A percentile compares a stretch with the other conserved stretches of the same genome.
These are phyloP conservation scores for Dendrocopos noguchii DNA, from an alignment of 2,113 vertebrate genomes.

Conservation along the genomic window DNA sequence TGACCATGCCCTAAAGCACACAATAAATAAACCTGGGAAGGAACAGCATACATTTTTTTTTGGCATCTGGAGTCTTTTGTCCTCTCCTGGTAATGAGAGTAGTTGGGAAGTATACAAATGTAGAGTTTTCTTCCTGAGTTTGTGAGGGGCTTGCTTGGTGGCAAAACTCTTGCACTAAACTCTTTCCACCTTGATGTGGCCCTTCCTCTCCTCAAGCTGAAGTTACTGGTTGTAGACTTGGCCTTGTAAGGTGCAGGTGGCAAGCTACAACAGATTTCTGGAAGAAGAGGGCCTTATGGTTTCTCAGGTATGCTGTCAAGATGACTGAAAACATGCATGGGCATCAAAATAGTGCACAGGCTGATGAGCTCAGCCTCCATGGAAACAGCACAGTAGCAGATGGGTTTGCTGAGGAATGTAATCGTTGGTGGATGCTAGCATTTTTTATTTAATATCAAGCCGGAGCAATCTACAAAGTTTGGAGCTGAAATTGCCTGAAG, in stretches of 20 bases:
- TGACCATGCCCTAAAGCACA: not conserved
- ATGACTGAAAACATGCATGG: not conserved
- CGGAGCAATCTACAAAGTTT: not conserved
- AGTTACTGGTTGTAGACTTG: not conserved
- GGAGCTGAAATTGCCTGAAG: not conserved
- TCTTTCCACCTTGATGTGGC: not conserved
- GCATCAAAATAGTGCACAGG: not conserved
- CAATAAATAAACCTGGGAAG: not conserved
- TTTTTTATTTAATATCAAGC: conserved; percentile 1
- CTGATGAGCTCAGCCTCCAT: not conserved
- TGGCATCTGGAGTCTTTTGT: not conserved
- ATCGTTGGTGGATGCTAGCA: not conserved
- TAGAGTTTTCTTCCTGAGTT: not conserved
- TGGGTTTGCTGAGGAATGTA: not conserved
- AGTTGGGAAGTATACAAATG: not conserved
- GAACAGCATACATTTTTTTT: not conserved
- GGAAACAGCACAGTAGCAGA: not conserved
- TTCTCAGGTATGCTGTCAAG: not conserved
- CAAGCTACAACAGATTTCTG: not conserved
- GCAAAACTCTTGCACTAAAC: not conserved
- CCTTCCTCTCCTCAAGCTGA: not conserved
- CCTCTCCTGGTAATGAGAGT: not conserved
- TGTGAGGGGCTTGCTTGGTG: not conserved
- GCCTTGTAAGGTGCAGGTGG: not conserved
- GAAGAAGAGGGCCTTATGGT: not conserved